Evolutionary conservation across 2,888 invertebrate species (phyloP).

Genomic region (Leucophenga maculata): DNA sequence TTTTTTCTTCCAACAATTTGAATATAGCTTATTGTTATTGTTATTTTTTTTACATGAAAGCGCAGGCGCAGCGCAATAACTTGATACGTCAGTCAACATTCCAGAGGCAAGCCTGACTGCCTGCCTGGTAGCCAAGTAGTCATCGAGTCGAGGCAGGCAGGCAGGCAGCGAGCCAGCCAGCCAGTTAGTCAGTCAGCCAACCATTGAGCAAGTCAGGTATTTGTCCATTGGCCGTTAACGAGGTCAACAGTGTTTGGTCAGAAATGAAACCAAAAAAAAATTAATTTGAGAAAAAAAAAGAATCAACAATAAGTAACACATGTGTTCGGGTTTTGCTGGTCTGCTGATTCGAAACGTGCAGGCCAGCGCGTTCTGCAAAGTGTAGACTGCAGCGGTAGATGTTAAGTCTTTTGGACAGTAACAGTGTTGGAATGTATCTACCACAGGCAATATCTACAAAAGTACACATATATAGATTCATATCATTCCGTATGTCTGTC

Average conservation of each 20-base stretch:
- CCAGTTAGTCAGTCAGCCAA: background rate
- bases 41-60: constrained; percentile 18
- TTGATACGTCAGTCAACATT: constrained; percentile 18
- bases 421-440: background rate
- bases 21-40: constrained; percentile 26
- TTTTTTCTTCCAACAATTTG: background rate
- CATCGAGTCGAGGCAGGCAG: too few species aligned
- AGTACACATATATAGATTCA: background rate
- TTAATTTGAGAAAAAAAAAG: background rate
- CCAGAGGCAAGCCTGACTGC: constrained; percentile 10
- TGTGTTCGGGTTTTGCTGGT: constrained; percentile 14
- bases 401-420: background rate
- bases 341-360: constrained; percentile 19
- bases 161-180: background rate
- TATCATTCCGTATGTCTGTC: background rate
- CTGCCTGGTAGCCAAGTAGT: background rate
- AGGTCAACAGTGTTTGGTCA: constrained; percentile 43
- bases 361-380: too few species aligned
- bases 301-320: constrained; percentile 12
- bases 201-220: constrained; percentile 17
- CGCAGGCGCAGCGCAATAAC: constrained; percentile 3
- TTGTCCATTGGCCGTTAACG: constrained; percentile 48
- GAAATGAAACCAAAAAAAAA: constrained; percentile 10
- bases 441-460: background rate
- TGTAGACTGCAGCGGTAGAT: background rate